phyloP scores from a whole-genome alignment of 2,888 invertebrate species.

The Acleris holmiana region DNA sequence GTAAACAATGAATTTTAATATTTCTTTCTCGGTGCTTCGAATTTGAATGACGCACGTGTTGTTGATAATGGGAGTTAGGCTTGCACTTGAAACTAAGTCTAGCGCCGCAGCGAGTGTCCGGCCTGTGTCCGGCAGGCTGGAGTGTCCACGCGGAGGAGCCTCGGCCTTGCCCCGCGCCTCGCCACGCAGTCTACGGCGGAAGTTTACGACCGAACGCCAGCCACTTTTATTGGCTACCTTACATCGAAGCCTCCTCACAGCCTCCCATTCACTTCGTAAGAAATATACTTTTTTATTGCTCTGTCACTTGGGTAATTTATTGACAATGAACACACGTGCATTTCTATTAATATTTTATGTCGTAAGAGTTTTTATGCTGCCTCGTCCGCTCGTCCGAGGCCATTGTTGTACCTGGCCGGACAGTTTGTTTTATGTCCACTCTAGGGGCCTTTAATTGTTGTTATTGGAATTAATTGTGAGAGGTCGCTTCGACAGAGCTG shows the following conservation, averaged over 20 bases:
- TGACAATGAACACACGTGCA: constrained; percentile 84
- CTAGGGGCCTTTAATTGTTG: constrained; percentile 66
- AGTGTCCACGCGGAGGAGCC: constrained; percentile 16
- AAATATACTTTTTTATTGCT: constrained; percentile 83
- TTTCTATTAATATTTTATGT: constrained; percentile 85
- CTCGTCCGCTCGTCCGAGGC: constrained; percentile 55
- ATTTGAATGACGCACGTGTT: constrained; percentile 48
- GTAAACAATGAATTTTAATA: constrained; percentile 37
- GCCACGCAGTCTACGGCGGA: constrained; percentile 82
- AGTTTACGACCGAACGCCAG: constrained; percentile 78
- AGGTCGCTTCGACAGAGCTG: constrained; percentile 47
- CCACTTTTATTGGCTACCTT: constrained; percentile 84
- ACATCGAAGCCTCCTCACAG: constrained; percentile 77
- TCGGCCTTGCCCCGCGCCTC: constrained; percentile 63
- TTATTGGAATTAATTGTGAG: constrained; percentile 60
- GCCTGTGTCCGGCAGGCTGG: background rate
- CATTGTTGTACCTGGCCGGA: constrained; percentile 66
- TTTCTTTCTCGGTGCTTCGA: constrained; percentile 49
- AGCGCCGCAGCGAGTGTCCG: no score
- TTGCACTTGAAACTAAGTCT: no score
- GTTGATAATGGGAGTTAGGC: background rate
- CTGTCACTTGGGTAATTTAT: constrained; percentile 84
- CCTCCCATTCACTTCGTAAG: constrained; percentile 83
- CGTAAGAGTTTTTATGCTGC: constrained; percentile 72
- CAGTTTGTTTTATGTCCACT: constrained; percentile 74